phyloP scores from a whole-genome alignment of 2,113 vertebrate species.

The Leucosticte australis region DNA sequence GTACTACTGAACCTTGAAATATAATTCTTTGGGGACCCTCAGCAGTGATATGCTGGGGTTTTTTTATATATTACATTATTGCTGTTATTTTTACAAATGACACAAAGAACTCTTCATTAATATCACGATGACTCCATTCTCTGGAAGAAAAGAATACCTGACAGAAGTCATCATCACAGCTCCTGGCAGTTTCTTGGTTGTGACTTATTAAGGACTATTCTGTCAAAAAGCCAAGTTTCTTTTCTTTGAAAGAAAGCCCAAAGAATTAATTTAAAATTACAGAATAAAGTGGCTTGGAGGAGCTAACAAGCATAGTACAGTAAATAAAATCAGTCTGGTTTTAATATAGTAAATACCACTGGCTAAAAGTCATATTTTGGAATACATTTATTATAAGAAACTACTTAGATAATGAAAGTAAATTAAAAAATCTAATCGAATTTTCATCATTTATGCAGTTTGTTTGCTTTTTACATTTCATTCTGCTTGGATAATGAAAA shows the following conservation, averaged over 20 bases:
- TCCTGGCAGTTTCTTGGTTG: not conserved
- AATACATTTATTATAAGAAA: not conserved
- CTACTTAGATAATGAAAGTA: constrained; percentile 31
- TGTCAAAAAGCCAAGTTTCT: constrained; percentile 1
- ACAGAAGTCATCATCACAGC: not conserved
- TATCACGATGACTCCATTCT: not conserved
- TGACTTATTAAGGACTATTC: not conserved
- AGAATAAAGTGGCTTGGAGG: constrained; percentile 1
- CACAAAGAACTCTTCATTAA: not conserved
- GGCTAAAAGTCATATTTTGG: constrained; percentile 10
- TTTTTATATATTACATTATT: not conserved
- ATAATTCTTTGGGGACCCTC: not conserved
- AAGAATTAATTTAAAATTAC: constrained; percentile 7
- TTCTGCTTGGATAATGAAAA: constrained; percentile 26
- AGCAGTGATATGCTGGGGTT: not conserved
- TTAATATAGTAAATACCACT: constrained; percentile 18
- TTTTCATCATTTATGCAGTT: constrained; percentile 33
- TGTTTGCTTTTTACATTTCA: constrained; percentile 19
- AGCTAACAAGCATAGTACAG: not conserved
- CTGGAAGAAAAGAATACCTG: not conserved
- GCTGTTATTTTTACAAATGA: not conserved
- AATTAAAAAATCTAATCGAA: constrained; percentile 15
- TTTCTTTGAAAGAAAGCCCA: not conserved
- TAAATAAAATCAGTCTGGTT: constrained; percentile 1
- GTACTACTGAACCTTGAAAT: not conserved